phyloP scores from a whole-genome alignment of 2,888 invertebrate species.

The Tyria jacobaeae region DNA sequence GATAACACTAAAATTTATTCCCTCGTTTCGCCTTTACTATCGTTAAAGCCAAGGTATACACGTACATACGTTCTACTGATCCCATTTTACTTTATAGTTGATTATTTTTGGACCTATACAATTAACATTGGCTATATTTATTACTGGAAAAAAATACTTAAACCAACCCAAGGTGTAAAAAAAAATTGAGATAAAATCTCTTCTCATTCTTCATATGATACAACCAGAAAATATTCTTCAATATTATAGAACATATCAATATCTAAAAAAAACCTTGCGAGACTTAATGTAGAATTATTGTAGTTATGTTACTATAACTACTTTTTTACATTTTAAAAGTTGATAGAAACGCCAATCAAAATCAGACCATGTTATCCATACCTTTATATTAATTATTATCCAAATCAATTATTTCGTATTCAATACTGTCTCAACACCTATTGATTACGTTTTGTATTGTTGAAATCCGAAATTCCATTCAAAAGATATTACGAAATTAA shows the following conservation, averaged over 20 bases:
- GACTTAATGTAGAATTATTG: background rate
- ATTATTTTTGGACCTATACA: too few relatives aligned
- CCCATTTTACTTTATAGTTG: background rate
- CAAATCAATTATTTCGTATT: background rate
- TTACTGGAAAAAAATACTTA: too few relatives aligned
- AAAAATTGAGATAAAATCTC: too few relatives aligned
- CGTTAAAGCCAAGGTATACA: background rate
- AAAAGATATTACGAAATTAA: too few relatives aligned
- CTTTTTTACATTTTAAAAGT: conserved; percentile 1
- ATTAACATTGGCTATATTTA: too few relatives aligned
- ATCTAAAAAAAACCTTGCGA: background rate
- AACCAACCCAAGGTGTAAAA: too few relatives aligned
- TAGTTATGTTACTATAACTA: background rate
- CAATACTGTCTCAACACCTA: background rate
- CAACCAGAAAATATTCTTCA: too few relatives aligned
- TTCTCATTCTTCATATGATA: too few relatives aligned
- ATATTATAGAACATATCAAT: background rate
- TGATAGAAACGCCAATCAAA: background rate
- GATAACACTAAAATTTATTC: background rate
- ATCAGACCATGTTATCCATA: conserved; percentile 1
- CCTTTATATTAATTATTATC: background rate
- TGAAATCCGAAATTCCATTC: too few relatives aligned
- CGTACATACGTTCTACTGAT: background rate
- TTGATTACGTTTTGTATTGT: background rate
- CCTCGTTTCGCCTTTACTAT: background rate